Evolutionary conservation across 2,797 vertebrate species (phyloP).

Genomic region (Poecile montanus): DNA sequence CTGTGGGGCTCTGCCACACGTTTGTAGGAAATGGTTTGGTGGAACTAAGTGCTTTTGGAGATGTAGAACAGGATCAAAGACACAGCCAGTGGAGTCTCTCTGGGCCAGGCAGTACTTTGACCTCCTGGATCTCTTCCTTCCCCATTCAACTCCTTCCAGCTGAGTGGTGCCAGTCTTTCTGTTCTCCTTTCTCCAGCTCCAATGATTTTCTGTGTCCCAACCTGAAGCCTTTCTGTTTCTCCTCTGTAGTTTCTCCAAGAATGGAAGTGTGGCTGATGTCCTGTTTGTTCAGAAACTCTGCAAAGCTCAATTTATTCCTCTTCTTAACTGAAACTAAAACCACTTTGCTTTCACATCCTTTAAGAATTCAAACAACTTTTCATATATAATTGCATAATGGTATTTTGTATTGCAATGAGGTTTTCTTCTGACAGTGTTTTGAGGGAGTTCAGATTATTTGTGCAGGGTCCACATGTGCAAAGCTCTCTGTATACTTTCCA

Average conservation of each 20-base stretch:
- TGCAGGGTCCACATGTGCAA: not conserved
- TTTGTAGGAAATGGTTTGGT: not conserved
- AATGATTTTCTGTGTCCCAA: not conserved
- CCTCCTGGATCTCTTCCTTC: not conserved
- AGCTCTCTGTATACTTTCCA: not conserved
- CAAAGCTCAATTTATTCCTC: not conserved
- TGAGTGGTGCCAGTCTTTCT: not conserved
- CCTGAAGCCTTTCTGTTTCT: not conserved
- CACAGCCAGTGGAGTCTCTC: not conserved
- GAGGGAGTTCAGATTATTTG: not conserved
- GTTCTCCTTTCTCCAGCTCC: not conserved
- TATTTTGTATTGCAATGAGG: not conserved
- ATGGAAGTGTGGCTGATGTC: not conserved
- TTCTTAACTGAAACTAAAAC: not conserved
- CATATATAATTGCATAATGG: not conserved
- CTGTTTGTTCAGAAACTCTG: not conserved
- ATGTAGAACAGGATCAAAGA: not conserved
- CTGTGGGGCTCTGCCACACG: fast-evolving
- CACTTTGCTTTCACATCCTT: not conserved
- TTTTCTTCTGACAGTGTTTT: not conserved
- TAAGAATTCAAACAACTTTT: not conserved
- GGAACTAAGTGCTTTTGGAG: not conserved
- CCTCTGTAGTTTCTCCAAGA: not conserved
- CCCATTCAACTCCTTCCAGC: not conserved
- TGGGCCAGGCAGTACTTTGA: not conserved